phyloP scores from a whole-genome alignment of 2,797 vertebrate species.

The Xenentodon cancila region DNA sequence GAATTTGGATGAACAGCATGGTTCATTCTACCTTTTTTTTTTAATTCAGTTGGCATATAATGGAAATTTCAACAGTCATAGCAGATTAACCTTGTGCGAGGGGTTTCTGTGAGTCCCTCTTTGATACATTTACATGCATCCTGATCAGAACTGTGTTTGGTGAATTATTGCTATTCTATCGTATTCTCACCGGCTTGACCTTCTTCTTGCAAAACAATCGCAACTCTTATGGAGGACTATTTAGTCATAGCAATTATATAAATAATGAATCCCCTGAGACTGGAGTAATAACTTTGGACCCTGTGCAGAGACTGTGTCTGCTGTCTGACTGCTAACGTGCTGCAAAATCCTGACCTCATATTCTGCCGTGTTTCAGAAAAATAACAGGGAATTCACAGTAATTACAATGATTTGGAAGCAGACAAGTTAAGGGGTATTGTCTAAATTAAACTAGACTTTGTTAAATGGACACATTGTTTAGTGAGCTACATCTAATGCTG shows the following conservation, averaged over 20 bases:
- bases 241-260: slow-evolving; percentile 85
- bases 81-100: slow-evolving; percentile 91
- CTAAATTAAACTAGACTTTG: background rate
- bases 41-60: slow-evolving; percentile 86
- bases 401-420: background rate
- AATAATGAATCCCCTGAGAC: slow-evolving; percentile 92
- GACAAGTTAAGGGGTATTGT: background rate
- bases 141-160: slow-evolving; percentile 89
- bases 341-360: slow-evolving; percentile 7
- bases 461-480: too few species aligned
- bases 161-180: slow-evolving; percentile 93
- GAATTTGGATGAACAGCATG: slow-evolving; percentile 77
- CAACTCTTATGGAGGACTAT: slow-evolving; percentile 93
- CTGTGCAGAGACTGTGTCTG: slow-evolving; percentile 20
- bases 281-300: slow-evolving; percentile 72
- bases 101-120: slow-evolving; percentile 80
- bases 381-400: slow-evolving; percentile 19
- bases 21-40: slow-evolving; percentile 77
- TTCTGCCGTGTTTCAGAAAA: slow-evolving; percentile 1
- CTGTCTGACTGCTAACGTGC: slow-evolving; percentile 42
- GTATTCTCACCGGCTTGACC: slow-evolving; percentile 90
- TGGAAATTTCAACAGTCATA: slow-evolving; percentile 97
- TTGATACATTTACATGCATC: slow-evolving; percentile 94
- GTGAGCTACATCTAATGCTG: too few species aligned
- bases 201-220: slow-evolving; percentile 92